phyloP scores from a whole-genome alignment of 2,888 invertebrate species.

The Hydraecia micacea region DNA sequence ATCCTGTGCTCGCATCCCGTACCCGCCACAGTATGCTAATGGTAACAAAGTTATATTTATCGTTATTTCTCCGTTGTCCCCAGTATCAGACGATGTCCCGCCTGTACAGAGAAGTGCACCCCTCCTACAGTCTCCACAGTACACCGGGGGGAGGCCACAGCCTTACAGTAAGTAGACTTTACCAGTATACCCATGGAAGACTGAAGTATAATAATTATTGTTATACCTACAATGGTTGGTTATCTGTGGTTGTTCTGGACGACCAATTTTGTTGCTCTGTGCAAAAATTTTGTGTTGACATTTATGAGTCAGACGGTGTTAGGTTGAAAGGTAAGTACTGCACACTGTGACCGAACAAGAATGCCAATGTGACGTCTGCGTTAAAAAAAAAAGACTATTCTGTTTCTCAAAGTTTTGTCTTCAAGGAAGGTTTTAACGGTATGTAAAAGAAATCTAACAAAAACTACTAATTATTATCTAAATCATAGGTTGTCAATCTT shows the following conservation, averaged over 20 bases:
- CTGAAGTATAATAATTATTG: neutral
- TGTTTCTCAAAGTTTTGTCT: neutral
- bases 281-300: neutral
- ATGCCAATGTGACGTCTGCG: neutral
- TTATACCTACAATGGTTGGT: neutral
- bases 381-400: neutral
- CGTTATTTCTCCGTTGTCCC: constrained; percentile 68
- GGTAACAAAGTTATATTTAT: constrained; percentile 55
- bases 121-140: constrained; percentile 96
- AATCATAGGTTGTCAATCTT: neutral
- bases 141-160: constrained; percentile 95
- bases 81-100: constrained; percentile 86
- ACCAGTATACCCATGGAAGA: neutral
- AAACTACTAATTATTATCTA: neutral
- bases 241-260: neutral
- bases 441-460: neutral
- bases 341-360: neutral
- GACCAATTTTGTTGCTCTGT: constrained; percentile 2
- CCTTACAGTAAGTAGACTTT: constrained; percentile 94
- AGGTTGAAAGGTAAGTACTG: constrained; percentile 27
- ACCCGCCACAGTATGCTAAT: constrained; percentile 42
- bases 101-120: constrained; percentile 93
- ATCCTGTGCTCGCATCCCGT: constrained; percentile 48
- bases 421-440: neutral
- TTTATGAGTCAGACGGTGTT: neutral